These are phyloP conservation scores for Saccostrea echinata DNA, from an alignment of 1,140 invertebrate species.

Conservation along the genomic window DNA sequence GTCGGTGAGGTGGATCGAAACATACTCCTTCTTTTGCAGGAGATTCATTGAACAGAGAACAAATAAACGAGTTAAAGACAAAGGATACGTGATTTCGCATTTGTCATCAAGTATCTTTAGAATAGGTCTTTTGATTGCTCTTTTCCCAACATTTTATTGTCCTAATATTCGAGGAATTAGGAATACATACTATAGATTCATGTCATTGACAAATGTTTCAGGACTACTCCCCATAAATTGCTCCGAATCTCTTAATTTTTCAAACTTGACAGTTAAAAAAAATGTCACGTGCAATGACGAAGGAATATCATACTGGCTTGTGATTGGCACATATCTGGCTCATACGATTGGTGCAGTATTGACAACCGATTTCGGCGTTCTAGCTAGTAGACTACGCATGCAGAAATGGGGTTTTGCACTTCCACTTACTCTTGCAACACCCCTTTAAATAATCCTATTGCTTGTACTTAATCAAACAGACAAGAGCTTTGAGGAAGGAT, in stretches of 20 bases:
- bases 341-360: too few species aligned
- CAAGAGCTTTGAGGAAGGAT: conserved; percentile 10
- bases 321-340: too few species aligned
- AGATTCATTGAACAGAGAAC: not conserved
- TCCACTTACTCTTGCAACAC: conserved; percentile 62
- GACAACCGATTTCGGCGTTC: conserved; percentile 65
- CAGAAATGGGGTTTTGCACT: conserved; percentile 67
- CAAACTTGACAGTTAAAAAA: too few species aligned
- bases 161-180: conserved; percentile 12
- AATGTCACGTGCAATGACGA: too few species aligned
- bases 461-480: conserved; percentile 44
- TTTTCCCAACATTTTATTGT: conserved; percentile 48
- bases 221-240: too few species aligned
- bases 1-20: conserved; percentile 50
- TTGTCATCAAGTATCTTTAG: conserved; percentile 46
- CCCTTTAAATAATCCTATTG: conserved; percentile 58
- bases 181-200: conserved; percentile 14
- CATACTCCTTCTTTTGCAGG: conserved; percentile 34
- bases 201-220: not conserved
- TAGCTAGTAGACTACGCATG: conserved; percentile 66
- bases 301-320: too few species aligned
- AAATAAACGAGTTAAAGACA: not conserved
- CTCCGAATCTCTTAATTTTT: not conserved
- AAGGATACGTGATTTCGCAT: too few species aligned
- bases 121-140: conserved; percentile 32